Base-by-base conservation (phyloP, 92 coral and sea anemone species). In the Porites divaricata region DNA sequence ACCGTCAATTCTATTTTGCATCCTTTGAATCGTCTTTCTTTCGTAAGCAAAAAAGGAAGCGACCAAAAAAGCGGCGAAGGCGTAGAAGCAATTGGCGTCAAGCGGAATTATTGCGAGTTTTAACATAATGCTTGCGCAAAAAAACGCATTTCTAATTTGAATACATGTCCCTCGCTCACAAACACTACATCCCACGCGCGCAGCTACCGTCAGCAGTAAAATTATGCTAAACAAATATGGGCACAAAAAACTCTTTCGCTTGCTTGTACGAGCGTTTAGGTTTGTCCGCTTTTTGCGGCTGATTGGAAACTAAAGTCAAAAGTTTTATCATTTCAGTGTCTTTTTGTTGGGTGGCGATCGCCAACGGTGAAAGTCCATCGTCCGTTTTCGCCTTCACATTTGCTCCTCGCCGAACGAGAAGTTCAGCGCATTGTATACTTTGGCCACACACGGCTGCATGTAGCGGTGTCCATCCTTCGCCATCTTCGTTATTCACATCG, bases 361-460 rank as follows among this genome's bases (percentile, higher is more conserved):
- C 93, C 11, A 92, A 78, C 17, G 98, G 94, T 8, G 94, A 83
- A 0, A 94, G 93, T 81, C 98, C 98, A 21, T 94, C 98, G 75
- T 92, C 91, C 45, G 93, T 94, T 81, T 91, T 86, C 74, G 90
- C 91, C 52, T 89, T 75, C n/a, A 79, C 77, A 66, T 92, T 87
- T 28, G 98, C 98, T 26, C 95, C 98, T 17, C 79, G 89, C 73
- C 88, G 86, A 22, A 94, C 77, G 12, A 94, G 87, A 15, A 74
- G 83, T 22, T 93, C 93, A 0, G 83, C 95, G 80, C 98, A 94
- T 54, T 77, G 85, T 64, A 70, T 74, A 56, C 90, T 92, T 78
- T 92, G 91, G 17, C 98, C 98, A 75, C 98, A 94, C 26, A 94
- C 98, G 15, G 98, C 98, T 0, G 98, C 98, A 77, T 94, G 98